These are phyloP conservation scores for Tipula unca DNA, from an alignment of 2,888 invertebrate species.

Conservation along the genomic window DNA sequence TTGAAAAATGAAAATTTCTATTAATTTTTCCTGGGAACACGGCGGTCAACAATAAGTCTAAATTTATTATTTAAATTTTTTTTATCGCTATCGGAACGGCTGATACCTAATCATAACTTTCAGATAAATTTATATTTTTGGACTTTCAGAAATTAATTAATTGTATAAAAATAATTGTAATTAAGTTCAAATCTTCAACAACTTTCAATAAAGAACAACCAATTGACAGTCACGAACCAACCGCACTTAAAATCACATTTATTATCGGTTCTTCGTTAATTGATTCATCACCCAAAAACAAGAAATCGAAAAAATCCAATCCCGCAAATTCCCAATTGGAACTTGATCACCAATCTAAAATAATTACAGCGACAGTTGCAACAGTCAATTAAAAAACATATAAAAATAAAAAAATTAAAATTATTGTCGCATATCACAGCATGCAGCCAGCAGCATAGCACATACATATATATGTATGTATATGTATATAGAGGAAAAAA, in stretches of 20 bases:
- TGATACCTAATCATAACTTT: too few species aligned
- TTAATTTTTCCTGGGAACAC: too few species aligned
- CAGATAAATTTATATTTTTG: too few species aligned
- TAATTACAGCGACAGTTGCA: background rate
- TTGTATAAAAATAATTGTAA: too few species aligned
- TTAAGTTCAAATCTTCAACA: too few species aligned
- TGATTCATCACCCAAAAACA: background rate
- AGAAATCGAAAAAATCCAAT: background rate
- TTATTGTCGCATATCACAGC: background rate
- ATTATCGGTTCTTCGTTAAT: background rate
- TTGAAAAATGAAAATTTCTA: too few species aligned
- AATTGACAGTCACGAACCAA: background rate
- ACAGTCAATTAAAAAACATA: constrained; percentile 1
- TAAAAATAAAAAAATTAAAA: background rate
- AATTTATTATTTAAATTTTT: too few species aligned
- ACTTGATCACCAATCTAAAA: constrained; percentile 8
- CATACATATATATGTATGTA: background rate
- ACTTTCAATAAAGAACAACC: too few species aligned
- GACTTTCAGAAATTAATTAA: too few species aligned
- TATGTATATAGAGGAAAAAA: background rate
- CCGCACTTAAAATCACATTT: background rate
- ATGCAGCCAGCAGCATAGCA: background rate
- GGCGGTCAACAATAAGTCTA: too few species aligned
- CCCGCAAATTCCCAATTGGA: background rate
- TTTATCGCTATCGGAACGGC: too few species aligned